Evolutionary conservation across 2,113 vertebrate genomes (phyloP), one percentile per base, ranked within the genome.

Genomic region (Verasper variegatus): DNA sequence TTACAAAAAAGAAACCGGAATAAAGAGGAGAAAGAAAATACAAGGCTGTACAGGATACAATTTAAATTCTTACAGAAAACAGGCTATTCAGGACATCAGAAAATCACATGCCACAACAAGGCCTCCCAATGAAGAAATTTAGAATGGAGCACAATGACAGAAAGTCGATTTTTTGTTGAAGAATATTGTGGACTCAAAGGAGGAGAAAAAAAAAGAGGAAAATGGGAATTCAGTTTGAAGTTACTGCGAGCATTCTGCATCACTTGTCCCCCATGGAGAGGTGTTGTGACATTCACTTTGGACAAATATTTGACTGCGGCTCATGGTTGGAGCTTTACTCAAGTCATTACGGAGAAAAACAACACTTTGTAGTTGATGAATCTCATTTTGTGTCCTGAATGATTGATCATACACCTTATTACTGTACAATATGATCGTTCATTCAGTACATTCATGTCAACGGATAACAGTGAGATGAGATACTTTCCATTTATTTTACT

Each of bases 71-170:
- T 58, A 45, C 23, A 80, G 47, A 83, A 86, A 83, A 86, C 45
- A 67, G 35, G 51, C 83, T 76, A 85, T 90, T 91, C 79, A 89
- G 67, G 27, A 73, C 26, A 83, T 81, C 75, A 70, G 81, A 70
- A 88, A 83, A 89, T 86, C 54, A 83, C 82, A 79, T 74, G 76
- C 68, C 63, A 73, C 78, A 81, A 76, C 61, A 86, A 85, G 77
- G 67, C 65, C 75, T 86, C 37, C 40, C 21, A 37, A 59, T 81
- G 18, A 58, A 56, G 37, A 65, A 2, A 26, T 76, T 78, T 52
- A 40, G 40, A 37, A 60, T 13, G 12, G 23, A 59, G 70, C 49
- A 63, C 60, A 78, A 80, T 71, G 26, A 60, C 18, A 83, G 31
- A 71, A 79, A 82, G 57, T 24, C 63, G 2, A 27, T 66, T 74